Evolutionary conservation across 2,888 invertebrate genomes (phyloP).

Genomic region (Drosophila kambysellisi): DNA sequence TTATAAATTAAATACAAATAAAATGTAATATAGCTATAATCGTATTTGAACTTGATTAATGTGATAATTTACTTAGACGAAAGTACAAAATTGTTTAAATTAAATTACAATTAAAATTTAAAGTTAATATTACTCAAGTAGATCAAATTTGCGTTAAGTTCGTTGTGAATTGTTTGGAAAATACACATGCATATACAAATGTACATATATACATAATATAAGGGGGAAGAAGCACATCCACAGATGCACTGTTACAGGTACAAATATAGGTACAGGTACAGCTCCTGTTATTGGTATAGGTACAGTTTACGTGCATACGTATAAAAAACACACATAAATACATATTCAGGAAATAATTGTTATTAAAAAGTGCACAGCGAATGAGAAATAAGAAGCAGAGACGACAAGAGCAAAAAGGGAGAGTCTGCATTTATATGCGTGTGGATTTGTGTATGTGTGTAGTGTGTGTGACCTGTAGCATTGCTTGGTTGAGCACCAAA

Average conservation of each 20-base stretch:
- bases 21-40: too few species aligned
- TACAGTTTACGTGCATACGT: not conserved
- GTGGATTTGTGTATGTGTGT: not conserved
- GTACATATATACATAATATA: too few species aligned
- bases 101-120: too few species aligned
- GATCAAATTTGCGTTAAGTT: too few species aligned
- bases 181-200: too few species aligned
- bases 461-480: not conserved
- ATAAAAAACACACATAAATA: not conserved
- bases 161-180: too few species aligned
- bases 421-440: not conserved
- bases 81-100: too few species aligned
- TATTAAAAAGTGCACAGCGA: not conserved
- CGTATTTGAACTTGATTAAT: too few species aligned
- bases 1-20: too few species aligned
- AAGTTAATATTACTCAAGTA: too few species aligned
- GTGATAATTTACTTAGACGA: too few species aligned
- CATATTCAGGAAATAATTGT: not conserved
- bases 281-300: not conserved
- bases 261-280: not conserved
- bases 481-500: conserved; percentile 33
- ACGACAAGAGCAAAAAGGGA: not conserved
- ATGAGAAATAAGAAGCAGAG: not conserved
- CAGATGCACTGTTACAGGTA: not conserved
- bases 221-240: too few species aligned